Evolutionary conservation across 1,140 invertebrate species (phyloP).

Genomic region (Elymnias hypermnestra): DNA sequence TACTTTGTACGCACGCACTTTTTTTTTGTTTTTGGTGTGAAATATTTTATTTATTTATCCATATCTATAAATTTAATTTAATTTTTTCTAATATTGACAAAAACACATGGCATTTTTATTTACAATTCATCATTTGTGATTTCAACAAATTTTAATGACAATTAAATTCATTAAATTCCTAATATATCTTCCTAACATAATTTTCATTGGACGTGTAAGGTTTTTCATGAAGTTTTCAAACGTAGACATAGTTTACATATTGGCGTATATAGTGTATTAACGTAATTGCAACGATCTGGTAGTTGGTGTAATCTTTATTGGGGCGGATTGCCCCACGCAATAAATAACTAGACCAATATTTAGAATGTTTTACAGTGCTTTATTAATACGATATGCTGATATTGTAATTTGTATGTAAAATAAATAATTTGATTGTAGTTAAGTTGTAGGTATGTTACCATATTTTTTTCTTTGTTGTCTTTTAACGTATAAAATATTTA

Average conservation of each 20-base stretch:
- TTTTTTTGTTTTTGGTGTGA: too few relatives aligned
- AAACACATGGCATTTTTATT: too few relatives aligned
- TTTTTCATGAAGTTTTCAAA: slow-evolving; percentile 15
- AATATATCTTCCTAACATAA: too few relatives aligned
- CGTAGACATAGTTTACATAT: slow-evolving; percentile 15
- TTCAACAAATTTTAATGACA: too few relatives aligned
- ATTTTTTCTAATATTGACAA: too few relatives aligned
- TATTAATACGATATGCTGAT: slow-evolving; percentile 59
- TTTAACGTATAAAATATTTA: slow-evolving; percentile 35
- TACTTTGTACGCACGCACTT: too few relatives aligned
- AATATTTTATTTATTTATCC: too few relatives aligned
- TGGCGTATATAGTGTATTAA: slow-evolving; percentile 22
- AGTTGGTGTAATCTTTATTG: slow-evolving; percentile 22
- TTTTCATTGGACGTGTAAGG: slow-evolving; percentile 2
- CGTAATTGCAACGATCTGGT: slow-evolving; percentile 30
- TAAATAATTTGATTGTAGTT: slow-evolving; percentile 40
- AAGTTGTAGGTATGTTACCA: slow-evolving; percentile 68
- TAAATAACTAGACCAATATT: slow-evolving; percentile 74
- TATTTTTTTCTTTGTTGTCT: slow-evolving; percentile 46
- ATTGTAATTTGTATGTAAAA: slow-evolving; percentile 62
- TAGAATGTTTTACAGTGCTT: slow-evolving; percentile 72
- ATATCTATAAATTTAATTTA: too few relatives aligned
- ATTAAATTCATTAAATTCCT: too few relatives aligned
- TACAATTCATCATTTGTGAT: too few relatives aligned
- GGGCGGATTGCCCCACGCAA: slow-evolving; percentile 48